Evolutionary conservation across 2,888 invertebrate species (phyloP), one percentile per base, ranked within the genome.

Genomic region (Flexamia atlantica): DNA sequence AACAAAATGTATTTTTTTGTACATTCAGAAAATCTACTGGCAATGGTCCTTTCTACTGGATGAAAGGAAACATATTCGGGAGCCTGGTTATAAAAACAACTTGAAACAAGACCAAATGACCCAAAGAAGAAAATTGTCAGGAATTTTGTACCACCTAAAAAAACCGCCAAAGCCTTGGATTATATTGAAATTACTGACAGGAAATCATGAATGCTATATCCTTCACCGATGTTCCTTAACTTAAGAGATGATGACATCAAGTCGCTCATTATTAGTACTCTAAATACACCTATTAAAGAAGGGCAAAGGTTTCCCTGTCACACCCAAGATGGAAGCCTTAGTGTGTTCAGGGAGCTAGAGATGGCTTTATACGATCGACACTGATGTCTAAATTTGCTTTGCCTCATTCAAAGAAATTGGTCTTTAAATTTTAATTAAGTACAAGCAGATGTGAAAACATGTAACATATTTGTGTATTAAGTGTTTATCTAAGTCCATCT

Each of bases 11-110:
- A 3, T 86, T 57, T 74, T 87, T 86, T 82, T n/a, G 64, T 81
- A n/a, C 85, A 86, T 57, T 76, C 84, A 36, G 85, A 86, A 80
- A 86, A 86, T 60, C 40, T 87, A 76, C 64, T 85, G 30, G 40
- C 83, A 40, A 64, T 64, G 83, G 12, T 23, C 42, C 9, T 32
- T 36, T n/a, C n/a, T n/a, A n/a, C n/a, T n/a, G n/a, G 72, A 82
- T 23, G 46, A 72, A 46, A 82, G 68, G 72, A 30, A 72, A n/a
- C 53, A 46, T 36, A 57, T 79, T 57, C 30, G 32, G 20, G 79
- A 79, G 28, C 57, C 57, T 53, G 30, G 79, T 1, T 57, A 70
- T 14, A 42, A 32, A 30, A 25, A 28, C 25, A 23, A 68, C 14
- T 36, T 81, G 14, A 81, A 64, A 42, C 42, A 57, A 72, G 53